A percentile compares a stretch with the other conserved stretches of the same genome.
phyloP scores from a whole-genome alignment of 2,888 invertebrate species.

The Tuta absoluta region DNA sequence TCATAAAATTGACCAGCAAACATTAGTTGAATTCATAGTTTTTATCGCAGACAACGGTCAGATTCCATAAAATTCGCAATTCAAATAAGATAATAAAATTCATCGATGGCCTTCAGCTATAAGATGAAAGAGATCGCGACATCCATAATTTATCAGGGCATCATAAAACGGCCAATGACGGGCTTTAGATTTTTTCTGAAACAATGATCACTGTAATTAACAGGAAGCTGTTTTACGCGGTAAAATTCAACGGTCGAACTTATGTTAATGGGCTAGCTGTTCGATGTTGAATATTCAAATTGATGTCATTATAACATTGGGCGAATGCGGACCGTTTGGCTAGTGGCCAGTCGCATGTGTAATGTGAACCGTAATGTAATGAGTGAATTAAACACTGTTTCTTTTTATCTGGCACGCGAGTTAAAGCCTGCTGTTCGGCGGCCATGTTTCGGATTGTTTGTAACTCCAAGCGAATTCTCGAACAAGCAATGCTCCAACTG shows the following conservation, averaged over 20 bases:
- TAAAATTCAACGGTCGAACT: slow-evolving; percentile 79
- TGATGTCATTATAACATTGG: slow-evolving; percentile 81
- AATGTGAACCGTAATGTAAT: slow-evolving; percentile 69
- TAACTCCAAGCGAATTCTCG: slow-evolving; percentile 29
- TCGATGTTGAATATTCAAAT: slow-evolving; percentile 81
- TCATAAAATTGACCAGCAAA: background rate
- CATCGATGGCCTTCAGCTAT: slow-evolving; percentile 19
- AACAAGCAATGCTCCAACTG: slow-evolving; percentile 35
- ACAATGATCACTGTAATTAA: slow-evolving; percentile 73
- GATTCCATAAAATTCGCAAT: slow-evolving; percentile 26
- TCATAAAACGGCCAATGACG: slow-evolving; percentile 22
- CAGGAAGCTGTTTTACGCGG: slow-evolving; percentile 70
- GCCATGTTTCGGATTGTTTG: slow-evolving; percentile 46
- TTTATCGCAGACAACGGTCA: background rate
- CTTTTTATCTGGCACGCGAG: slow-evolving; percentile 62
- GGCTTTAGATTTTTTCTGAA: slow-evolving; percentile 41
- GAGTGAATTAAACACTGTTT: slow-evolving; percentile 72
- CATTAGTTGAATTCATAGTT: background rate
- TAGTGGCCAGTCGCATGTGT: slow-evolving; percentile 72
- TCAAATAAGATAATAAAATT: slow-evolving; percentile 28
- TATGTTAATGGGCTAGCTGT: slow-evolving; percentile 78
- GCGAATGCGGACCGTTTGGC: slow-evolving; percentile 73
- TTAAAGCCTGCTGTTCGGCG: slow-evolving; percentile 43
- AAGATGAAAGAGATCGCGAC: slow-evolving; percentile 27
- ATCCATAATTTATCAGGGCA: slow-evolving; percentile 25